Evolutionary conservation across 2,888 invertebrate genomes (phyloP).

Genomic region (Tipula lateralis): DNA sequence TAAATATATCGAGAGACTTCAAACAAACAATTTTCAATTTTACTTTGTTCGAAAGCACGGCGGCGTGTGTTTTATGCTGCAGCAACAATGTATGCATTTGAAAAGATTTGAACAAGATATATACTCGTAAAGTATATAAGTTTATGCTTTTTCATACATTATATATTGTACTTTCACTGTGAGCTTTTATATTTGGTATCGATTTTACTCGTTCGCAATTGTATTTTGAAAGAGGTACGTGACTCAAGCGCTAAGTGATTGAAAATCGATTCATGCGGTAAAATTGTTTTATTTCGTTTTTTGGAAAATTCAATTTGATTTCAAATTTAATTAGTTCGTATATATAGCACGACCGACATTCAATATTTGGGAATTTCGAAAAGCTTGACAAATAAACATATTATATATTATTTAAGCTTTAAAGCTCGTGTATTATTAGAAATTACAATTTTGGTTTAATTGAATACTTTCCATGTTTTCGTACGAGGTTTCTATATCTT

Average conservation of each 20-base stretch:
- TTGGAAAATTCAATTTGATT: background rate
- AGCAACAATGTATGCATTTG: background rate
- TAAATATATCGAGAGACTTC: background rate
- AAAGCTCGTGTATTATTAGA: no score
- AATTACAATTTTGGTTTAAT: no score
- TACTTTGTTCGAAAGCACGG: background rate
- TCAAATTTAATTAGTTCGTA: background rate
- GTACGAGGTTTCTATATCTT: no score
- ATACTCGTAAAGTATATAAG: background rate
- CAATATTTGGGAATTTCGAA: no score
- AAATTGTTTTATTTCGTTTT: background rate
- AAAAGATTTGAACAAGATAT: background rate
- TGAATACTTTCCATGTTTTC: no score
- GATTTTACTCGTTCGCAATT: background rate
- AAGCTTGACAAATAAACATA: no score
- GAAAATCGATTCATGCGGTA: background rate
- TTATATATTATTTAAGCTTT: no score
- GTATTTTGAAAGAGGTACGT: background rate
- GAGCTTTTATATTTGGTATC: background rate
- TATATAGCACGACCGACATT: no score
- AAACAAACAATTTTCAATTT: background rate
- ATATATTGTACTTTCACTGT: slow-evolving; percentile 11
- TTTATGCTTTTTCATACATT: background rate
- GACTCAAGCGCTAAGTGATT: background rate
- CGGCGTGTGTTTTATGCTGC: background rate